A percentile compares a stretch with the other conserved stretches of the same genome.
Evolutionary conservation across 1,140 invertebrate species (phyloP).

Genomic region (Wasmannia auropunctata): DNA sequence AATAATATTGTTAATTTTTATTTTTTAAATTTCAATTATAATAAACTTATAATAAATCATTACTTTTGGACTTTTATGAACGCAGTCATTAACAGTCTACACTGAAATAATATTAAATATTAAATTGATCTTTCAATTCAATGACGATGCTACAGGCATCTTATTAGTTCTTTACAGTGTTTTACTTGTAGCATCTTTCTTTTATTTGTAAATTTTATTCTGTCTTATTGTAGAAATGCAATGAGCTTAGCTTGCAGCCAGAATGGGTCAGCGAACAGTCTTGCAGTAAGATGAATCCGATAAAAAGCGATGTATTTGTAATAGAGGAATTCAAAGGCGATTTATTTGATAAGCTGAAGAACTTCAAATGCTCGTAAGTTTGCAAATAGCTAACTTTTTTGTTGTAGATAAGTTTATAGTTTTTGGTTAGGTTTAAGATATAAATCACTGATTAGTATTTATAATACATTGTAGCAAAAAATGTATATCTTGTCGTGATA

Average conservation of each 20-base stretch:
- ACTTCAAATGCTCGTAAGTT: constrained; percentile 89
- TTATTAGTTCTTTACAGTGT: too few relatives aligned
- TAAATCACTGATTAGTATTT: constrained; percentile 25
- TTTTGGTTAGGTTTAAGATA: constrained; percentile 15
- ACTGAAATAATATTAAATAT: too few relatives aligned
- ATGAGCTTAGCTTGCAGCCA: constrained; percentile 83
- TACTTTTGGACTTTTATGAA: too few relatives aligned
- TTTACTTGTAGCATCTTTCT: too few relatives aligned
- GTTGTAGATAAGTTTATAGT: background rate
- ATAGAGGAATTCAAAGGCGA: constrained; percentile 90
- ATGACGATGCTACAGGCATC: too few relatives aligned
- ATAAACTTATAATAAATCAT: too few relatives aligned
- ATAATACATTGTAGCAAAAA: background rate
- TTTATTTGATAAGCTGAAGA: constrained; percentile 88
- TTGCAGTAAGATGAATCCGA: constrained; percentile 84
- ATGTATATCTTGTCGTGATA: background rate
- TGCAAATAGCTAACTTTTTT: background rate
- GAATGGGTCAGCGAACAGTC: constrained; percentile 85
- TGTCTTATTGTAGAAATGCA: constrained; percentile 84
- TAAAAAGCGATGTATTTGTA: constrained; percentile 91
- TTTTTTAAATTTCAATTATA: too few relatives aligned
- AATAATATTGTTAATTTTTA: too few relatives aligned
- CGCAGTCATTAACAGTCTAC: too few relatives aligned
- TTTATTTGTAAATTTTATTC: constrained; percentile 30
- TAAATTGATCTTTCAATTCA: too few relatives aligned